Evolutionary conservation across 2,888 invertebrate species (phyloP).

Genomic region (Girardia tigrina): DNA sequence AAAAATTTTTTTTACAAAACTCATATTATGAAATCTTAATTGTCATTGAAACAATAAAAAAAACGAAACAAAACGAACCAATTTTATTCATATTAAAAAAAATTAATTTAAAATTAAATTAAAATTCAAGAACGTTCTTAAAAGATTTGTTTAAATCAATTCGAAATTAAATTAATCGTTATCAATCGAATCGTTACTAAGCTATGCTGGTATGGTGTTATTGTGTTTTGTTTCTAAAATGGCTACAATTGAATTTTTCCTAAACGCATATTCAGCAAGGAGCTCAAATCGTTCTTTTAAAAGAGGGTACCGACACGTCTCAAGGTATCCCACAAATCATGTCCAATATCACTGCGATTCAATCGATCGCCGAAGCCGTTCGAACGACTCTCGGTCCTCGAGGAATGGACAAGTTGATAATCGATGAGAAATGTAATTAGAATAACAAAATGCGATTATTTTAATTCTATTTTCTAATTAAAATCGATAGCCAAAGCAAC

Average conservation of each 20-base stretch:
- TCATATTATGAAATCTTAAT: too few relatives aligned
- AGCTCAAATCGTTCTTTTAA: slow-evolving; percentile 67
- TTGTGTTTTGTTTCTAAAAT: slow-evolving; percentile 47
- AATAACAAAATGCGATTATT: slow-evolving; percentile 62
- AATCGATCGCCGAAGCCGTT: slow-evolving; percentile 78
- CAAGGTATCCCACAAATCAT: slow-evolving; percentile 89
- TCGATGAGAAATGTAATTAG: slow-evolving; percentile 61
- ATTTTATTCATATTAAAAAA: too few relatives aligned
- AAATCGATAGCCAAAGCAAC: slow-evolving; percentile 61
- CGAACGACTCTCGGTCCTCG: slow-evolving; percentile 92
- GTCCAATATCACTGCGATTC: slow-evolving; percentile 92
- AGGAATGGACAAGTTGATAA: slow-evolving; percentile 97
- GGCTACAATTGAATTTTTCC: slow-evolving; percentile 56
- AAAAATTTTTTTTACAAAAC: too few relatives aligned
- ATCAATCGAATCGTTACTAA: slow-evolving; percentile 37
- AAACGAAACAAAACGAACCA: too few relatives aligned
- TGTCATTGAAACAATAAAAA: too few relatives aligned
- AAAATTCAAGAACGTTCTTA: slow-evolving; percentile 3
- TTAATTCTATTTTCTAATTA: slow-evolving; percentile 54
- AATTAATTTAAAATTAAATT: background rate
- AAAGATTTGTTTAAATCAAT: background rate
- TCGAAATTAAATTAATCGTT: background rate
- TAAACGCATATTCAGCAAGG: background rate
- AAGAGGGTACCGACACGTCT: slow-evolving; percentile 77
- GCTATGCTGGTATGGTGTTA: slow-evolving; percentile 58